phyloP scores from a whole-genome alignment of 1,140 invertebrate genomes.

The Cataglyphis hispanica region DNA sequence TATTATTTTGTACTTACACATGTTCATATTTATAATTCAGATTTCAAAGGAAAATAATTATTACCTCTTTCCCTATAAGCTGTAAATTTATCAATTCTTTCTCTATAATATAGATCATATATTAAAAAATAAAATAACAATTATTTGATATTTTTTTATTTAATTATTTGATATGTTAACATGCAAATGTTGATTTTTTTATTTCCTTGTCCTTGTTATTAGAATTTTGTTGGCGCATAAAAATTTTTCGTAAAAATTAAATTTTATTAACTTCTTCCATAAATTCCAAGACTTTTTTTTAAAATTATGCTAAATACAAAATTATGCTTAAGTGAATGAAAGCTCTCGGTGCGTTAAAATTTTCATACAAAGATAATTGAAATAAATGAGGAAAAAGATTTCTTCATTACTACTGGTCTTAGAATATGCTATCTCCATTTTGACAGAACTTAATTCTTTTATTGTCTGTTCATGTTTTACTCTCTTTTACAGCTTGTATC shows the following conservation, averaged over 20 bases:
- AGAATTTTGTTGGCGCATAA: not conserved
- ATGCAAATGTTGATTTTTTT: not conserved
- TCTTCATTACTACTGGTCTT: not conserved
- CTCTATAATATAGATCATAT: not conserved
- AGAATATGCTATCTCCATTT: not conserved
- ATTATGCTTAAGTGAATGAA: not conserved
- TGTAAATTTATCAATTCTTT: not conserved
- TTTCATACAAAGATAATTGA: not conserved
- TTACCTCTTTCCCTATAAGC: not conserved
- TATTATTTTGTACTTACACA: not conserved
- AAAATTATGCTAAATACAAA: not conserved
- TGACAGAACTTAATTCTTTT: conserved; percentile 21
- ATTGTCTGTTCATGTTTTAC: conserved; percentile 1
- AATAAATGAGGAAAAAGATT: conserved; percentile 2
- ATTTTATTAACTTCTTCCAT: not conserved
- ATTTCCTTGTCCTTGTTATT: not conserved
- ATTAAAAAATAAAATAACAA: not conserved
- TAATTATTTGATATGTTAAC: not conserved
- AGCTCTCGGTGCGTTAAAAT: not conserved
- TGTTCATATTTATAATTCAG: not conserved
- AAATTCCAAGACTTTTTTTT: not conserved
- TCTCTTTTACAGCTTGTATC: conserved; percentile 1
- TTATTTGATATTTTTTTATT: not conserved
- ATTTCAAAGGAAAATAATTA: not conserved
- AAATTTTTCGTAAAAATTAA: not conserved